These are phyloP conservation scores for Heloderma charlesbogerti DNA, from an alignment of 2,113 vertebrate species.

Conservation along the genomic window DNA sequence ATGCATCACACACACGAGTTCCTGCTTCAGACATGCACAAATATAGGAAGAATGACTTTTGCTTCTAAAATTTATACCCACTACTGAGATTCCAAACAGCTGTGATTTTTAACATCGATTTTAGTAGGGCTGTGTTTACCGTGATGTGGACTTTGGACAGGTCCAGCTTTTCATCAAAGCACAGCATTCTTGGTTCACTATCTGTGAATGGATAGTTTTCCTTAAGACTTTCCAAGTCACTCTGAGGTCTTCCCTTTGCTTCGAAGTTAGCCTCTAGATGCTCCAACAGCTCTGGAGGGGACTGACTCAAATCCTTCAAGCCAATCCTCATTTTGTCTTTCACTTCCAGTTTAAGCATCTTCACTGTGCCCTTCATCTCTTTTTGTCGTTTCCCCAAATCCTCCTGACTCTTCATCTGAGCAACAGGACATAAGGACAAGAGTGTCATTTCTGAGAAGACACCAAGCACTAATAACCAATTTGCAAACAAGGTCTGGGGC, in stretches of 20 bases:
- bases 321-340: slow-evolving; percentile 77
- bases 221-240: slow-evolving; percentile 62
- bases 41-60: neutral
- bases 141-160: slow-evolving; percentile 67
- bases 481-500: neutral
- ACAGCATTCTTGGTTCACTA: slow-evolving; percentile 44
- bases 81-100: neutral
- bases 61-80: too few relatives aligned
- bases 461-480: neutral
- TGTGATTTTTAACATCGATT: neutral
- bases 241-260: slow-evolving; percentile 42
- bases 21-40: neutral
- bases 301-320: slow-evolving; percentile 67
- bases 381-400: slow-evolving; percentile 72
- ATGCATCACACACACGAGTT: neutral
- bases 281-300: slow-evolving; percentile 43
- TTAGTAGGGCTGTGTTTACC: slow-evolving; percentile 63
- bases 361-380: slow-evolving; percentile 76
- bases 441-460: neutral
- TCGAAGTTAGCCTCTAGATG: slow-evolving; percentile 58
- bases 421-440: neutral
- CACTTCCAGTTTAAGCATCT: slow-evolving; percentile 75
- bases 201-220: slow-evolving; percentile 66
- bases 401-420: slow-evolving; percentile 74
- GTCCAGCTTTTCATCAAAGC: slow-evolving; percentile 65